Evolutionary conservation across 2,888 invertebrate species (phyloP).

Genomic region (Cephus rjabovi): DNA sequence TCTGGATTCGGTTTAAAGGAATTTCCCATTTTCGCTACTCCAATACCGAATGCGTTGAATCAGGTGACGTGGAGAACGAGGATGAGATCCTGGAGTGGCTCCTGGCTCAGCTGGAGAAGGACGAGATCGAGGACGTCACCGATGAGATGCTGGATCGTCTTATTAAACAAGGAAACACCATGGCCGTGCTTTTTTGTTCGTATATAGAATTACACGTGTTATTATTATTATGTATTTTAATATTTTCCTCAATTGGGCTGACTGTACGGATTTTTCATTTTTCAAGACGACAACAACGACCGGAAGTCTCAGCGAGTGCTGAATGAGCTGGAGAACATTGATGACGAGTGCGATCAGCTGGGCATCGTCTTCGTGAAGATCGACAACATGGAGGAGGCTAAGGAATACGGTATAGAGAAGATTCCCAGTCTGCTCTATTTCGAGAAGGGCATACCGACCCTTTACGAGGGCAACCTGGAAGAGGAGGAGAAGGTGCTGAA

Average conservation of each 20-base stretch:
- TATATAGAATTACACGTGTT: slow-evolving; percentile 25
- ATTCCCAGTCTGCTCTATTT: slow-evolving; percentile 86
- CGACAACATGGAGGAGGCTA: slow-evolving; percentile 89
- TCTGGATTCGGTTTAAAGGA: too few relatives aligned
- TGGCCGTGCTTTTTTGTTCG: slow-evolving; percentile 93
- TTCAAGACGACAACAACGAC: slow-evolving; percentile 88
- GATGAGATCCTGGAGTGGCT: slow-evolving; percentile 91
- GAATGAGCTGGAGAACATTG: slow-evolving; percentile 92
- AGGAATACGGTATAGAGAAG: slow-evolving; percentile 91
- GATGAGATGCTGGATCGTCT: slow-evolving; percentile 94
- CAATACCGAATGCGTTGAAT: too few relatives aligned
- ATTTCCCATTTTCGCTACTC: too few relatives aligned
- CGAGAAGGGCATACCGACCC: slow-evolving; percentile 88
- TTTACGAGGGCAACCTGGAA: slow-evolving; percentile 86
- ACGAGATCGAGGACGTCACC: slow-evolving; percentile 95
- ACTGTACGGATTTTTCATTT: slow-evolving; percentile 10
- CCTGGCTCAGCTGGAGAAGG: slow-evolving; percentile 86
- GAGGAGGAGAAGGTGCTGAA: slow-evolving; percentile 89
- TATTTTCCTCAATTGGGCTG: too few relatives aligned
- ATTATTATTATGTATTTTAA: too few relatives aligned
- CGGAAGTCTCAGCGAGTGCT: slow-evolving; percentile 86
- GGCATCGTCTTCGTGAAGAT: slow-evolving; percentile 94
- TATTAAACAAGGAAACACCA: slow-evolving; percentile 87
- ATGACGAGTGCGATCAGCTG: slow-evolving; percentile 90
- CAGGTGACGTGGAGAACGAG: slow-evolving; percentile 87